These are phyloP conservation scores for Drosophila erecta DNA, from an alignment of 1,140 invertebrate genomes.

Conservation along the genomic window DNA sequence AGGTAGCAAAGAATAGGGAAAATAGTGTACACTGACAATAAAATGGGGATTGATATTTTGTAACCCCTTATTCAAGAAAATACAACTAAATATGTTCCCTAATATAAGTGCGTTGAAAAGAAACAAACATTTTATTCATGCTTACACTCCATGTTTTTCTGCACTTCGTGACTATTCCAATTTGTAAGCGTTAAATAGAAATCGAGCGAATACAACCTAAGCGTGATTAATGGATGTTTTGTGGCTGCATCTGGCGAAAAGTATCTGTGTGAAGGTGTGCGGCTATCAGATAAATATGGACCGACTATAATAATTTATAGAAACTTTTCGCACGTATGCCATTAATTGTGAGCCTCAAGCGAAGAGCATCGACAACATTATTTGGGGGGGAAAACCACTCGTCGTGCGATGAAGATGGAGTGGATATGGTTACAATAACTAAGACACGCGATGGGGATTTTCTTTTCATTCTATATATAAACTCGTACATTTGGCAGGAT, in stretches of 20 bases:
- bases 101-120: too few relatives aligned
- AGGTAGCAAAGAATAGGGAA: neutral
- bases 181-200: conserved; percentile 25
- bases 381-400: neutral
- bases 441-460: conserved; percentile 36
- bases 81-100: too few relatives aligned
- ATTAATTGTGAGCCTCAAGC: conserved; percentile 66
- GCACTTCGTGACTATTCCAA: conserved; percentile 15
- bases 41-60: neutral
- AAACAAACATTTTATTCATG: too few relatives aligned
- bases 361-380: conserved; percentile 45
- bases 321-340: conserved; percentile 62
- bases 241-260: conserved; percentile 1
- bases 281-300: conserved; percentile 36
- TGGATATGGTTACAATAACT: conserved; percentile 36
- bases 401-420: conserved; percentile 9
- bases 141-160: too few relatives aligned
- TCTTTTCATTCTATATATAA: neutral
- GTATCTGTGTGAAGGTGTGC: conserved; percentile 16
- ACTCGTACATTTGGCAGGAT: neutral
- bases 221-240: conserved; percentile 26
- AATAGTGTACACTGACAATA: neutral
- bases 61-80: too few relatives aligned
- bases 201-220: conserved; percentile 2
- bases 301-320: conserved; percentile 62